Percentiles rank a stretch among this genome's conserved stretches.
Conservation (phyloP, 2,113 vertebrate genomes). For the Pterophyllum scalare region DNA sequence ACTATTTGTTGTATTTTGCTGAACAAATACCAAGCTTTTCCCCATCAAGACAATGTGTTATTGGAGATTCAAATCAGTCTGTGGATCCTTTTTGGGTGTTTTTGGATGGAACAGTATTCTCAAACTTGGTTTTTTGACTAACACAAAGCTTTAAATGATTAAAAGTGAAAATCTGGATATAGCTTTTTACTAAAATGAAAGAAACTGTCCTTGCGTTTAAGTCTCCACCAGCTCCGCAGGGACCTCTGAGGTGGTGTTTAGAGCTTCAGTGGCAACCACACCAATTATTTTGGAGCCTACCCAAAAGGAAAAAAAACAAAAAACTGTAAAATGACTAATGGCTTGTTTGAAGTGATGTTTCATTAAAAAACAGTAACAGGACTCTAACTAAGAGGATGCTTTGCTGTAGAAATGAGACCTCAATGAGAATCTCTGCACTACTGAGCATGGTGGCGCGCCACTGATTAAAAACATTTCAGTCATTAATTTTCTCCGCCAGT, state of each 20-base stretch:
- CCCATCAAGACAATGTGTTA: background rate
- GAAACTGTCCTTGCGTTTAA: slow-evolving; percentile 1
- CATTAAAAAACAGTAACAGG: too few species aligned
- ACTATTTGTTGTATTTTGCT: slow-evolving; percentile 44
- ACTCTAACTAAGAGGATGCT: too few species aligned
- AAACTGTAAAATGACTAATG: too few species aligned
- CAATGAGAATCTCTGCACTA: too few species aligned
- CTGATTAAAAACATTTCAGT: too few species aligned
- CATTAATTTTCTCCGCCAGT: too few species aligned
- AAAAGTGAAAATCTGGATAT: background rate
- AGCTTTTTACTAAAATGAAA: slow-evolving; percentile 1
- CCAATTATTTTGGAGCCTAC: background rate
- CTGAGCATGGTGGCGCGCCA: too few species aligned
- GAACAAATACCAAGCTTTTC: slow-evolving; percentile 24
- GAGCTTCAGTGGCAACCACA: background rate
- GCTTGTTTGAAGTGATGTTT: too few species aligned
- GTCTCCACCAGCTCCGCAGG: background rate
- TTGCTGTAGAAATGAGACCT: too few species aligned
- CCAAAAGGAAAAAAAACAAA: background rate
- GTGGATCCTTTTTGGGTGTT: slow-evolving; percentile 18
- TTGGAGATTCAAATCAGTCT: slow-evolving; percentile 36
- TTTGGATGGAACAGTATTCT: background rate
- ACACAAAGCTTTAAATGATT: slow-evolving; percentile 9
- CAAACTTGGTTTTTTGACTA: slow-evolving; percentile 30
- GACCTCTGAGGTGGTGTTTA: background rate